These are phyloP conservation scores for Ischnus inquisitorius DNA, from an alignment of 2,888 invertebrate genomes.

Conservation along the genomic window DNA sequence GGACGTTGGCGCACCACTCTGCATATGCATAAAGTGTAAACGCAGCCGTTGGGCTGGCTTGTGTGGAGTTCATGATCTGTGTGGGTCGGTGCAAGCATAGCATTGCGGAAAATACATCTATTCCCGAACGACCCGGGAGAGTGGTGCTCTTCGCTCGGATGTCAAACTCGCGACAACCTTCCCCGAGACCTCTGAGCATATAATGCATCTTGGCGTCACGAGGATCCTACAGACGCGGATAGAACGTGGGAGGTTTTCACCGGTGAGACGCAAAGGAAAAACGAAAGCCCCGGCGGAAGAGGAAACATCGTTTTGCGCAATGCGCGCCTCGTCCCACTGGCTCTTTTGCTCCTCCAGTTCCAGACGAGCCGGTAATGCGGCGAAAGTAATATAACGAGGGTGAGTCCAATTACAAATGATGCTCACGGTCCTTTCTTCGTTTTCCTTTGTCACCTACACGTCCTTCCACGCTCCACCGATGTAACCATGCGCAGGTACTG, in stretches of 20 bases:
- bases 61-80: not conserved
- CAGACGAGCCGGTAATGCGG: not conserved
- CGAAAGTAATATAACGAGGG: constrained; percentile 42
- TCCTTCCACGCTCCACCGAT: not conserved
- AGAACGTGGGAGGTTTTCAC: constrained; percentile 10
- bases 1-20: not conserved
- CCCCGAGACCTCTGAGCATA: constrained; percentile 1
- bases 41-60: not conserved
- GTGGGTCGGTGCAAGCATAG: constrained; percentile 6
- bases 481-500: not conserved
- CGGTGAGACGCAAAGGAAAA: constrained; percentile 11
- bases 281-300: not conserved
- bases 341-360: constrained; percentile 2
- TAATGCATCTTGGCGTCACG: constrained; percentile 51
- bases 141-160: not conserved
- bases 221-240: constrained; percentile 36
- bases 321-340: not conserved
- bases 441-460: not conserved
- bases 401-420: constrained; percentile 42
- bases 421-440: constrained; percentile 27
- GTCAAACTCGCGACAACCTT: constrained; percentile 20
- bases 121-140: constrained; percentile 17
- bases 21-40: not conserved
- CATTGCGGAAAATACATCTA: not conserved
- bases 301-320: constrained; percentile 50